Conservation (phyloP, 2,888 invertebrate genomes). For the Hemaris fuciformis region DNA sequence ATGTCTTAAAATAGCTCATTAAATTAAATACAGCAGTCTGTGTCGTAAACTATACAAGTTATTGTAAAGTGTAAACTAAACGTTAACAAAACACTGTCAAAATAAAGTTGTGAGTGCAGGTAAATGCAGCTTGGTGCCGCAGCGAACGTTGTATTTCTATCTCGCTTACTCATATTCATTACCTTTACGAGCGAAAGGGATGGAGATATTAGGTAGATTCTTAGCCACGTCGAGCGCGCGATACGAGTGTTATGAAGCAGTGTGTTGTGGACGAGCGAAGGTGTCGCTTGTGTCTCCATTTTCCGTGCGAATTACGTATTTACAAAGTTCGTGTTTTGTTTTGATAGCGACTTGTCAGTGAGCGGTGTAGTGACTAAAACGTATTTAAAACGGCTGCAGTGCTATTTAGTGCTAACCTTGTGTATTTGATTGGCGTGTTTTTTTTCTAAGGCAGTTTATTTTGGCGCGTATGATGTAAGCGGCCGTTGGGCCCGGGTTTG, state of each 20-base stretch:
- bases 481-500: slow-evolving; percentile 59
- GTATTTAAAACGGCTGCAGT: slow-evolving; percentile 47
- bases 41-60: not conserved
- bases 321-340: slow-evolving; percentile 75
- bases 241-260: slow-evolving; percentile 39
- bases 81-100: slow-evolving; percentile 47
- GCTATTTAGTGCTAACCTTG: slow-evolving; percentile 70
- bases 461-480: slow-evolving; percentile 75
- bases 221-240: slow-evolving; percentile 14
- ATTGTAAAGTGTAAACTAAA: not conserved
- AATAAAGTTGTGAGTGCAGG: slow-evolving; percentile 52
- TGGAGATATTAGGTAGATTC: slow-evolving; percentile 51
- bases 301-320: slow-evolving; percentile 59
- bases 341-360: slow-evolving; percentile 46
- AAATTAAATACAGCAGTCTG: not conserved
- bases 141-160: not conserved
- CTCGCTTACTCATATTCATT: not conserved
- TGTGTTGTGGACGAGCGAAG: slow-evolving; percentile 40
- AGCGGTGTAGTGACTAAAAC: slow-evolving; percentile 22
- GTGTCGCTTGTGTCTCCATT: slow-evolving; percentile 37
- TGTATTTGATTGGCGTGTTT: slow-evolving; percentile 71
- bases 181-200: slow-evolving; percentile 41
- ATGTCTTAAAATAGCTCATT: not conserved
- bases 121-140: slow-evolving; percentile 41
- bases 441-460: slow-evolving; percentile 65